These are phyloP conservation scores for Oreonectes daqikongensis DNA, from an alignment of 2,797 vertebrate species.

Conservation along the genomic window DNA sequence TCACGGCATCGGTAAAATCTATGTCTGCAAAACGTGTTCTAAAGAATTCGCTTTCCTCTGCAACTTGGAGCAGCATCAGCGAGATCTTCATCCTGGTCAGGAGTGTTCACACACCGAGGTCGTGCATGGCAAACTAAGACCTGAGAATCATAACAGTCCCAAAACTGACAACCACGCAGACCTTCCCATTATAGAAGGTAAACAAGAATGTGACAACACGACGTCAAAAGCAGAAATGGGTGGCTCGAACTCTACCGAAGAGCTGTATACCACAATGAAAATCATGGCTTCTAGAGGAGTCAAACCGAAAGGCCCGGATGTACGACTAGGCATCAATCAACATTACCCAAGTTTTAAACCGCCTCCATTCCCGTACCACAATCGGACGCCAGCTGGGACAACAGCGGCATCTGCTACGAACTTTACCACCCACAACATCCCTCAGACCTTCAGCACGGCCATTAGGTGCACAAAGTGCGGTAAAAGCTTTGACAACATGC, in stretches of 20 bases:
- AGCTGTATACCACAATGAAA: conserved; percentile 94
- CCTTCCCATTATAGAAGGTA: conserved; percentile 49
- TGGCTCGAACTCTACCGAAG: conserved; percentile 81
- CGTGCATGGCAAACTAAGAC: conserved; percentile 92
- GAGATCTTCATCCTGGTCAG: conserved; percentile 90
- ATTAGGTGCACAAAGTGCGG: conserved; percentile 98
- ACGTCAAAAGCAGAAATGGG: conserved; percentile 71
- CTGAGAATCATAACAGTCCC: conserved; percentile 92
- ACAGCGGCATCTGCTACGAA: conserved; percentile 89
- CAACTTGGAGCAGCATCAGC: conserved; percentile 96
- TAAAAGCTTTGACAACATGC: conserved; percentile 98
- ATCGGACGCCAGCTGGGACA: conserved; percentile 86
- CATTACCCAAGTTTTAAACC: conserved; percentile 99
- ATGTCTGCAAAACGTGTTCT: conserved; percentile 89
- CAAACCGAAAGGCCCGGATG: conserved; percentile 90
- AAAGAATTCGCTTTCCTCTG: conserved; percentile 98
- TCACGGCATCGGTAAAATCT: conserved; percentile 93
- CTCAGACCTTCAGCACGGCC: conserved; percentile 95
- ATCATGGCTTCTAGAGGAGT: conserved; percentile 88
- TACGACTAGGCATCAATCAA: conserved; percentile 95
- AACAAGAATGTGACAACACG: conserved; percentile 39
- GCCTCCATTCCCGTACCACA: conserved; percentile 97
- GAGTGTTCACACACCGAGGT: conserved; percentile 89
- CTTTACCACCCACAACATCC: conserved; percentile 98
- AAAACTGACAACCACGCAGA: conserved; percentile 58